A percentile compares a stretch with the other conserved stretches of the same genome.
Conservation (phyloP, 1,140 invertebrate species). For the Schlechtendalia chinensis region DNA sequence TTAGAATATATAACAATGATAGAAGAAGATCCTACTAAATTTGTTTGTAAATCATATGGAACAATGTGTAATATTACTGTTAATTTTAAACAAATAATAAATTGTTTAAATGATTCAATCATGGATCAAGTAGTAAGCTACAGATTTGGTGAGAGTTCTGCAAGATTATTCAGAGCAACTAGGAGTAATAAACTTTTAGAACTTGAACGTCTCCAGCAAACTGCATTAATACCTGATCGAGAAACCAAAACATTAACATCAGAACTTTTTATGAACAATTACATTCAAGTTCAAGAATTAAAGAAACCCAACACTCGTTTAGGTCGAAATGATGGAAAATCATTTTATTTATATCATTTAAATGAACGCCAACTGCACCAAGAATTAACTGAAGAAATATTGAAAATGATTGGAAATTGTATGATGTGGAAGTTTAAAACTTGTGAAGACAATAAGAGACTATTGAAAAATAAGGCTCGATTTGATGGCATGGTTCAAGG, state of each 20-base stretch:
- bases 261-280: conserved; percentile 47
- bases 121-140: conserved; percentile 44
- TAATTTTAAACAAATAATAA: conserved; percentile 43
- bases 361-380: conserved; percentile 42
- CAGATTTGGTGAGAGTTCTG: conserved; percentile 41
- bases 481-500: conserved; percentile 47
- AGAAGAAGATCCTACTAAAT: conserved; percentile 44
- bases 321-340: conserved; percentile 40
- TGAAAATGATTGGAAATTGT: conserved; percentile 44
- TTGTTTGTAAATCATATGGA: conserved; percentile 38
- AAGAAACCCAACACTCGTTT: conserved; percentile 43
- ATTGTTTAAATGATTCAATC: conserved; percentile 43
- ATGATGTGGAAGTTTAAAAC: conserved; percentile 46
- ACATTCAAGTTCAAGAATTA: conserved; percentile 38
- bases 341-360: conserved; percentile 48
- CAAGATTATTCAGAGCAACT: conserved; percentile 36
- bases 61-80: conserved; percentile 45
- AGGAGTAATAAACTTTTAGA: conserved; percentile 38
- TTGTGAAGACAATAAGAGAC: conserved; percentile 41
- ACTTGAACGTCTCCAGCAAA: conserved; percentile 41
- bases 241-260: conserved; percentile 48
- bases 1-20: conserved; percentile 46
- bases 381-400: conserved; percentile 43
- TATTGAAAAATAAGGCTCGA: conserved; percentile 44
- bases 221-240: conserved; percentile 38